Base-by-base conservation (phyloP, 2,888 invertebrate genomes). In the Amiota minor region DNA sequence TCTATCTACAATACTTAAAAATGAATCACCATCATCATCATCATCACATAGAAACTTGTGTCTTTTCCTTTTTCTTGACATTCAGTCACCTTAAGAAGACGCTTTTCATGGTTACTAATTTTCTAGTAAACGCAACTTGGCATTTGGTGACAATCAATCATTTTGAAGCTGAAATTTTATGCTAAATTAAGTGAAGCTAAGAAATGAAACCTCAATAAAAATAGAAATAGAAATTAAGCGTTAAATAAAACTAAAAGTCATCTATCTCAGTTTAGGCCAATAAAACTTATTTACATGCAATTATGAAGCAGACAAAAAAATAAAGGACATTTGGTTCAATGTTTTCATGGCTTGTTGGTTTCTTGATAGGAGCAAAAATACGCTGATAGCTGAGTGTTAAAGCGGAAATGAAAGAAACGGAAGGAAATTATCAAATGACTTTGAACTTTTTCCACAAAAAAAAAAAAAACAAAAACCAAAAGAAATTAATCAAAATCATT, bases 391-490 rank as follows among this genome's bases (percentile, higher is more conserved):
- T 16, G 16, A 53, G 53, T 53, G 11, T 35, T 35, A 8, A 35
- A 35, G n/a, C 53, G 53, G 53, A 62, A 62, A 62, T 45, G 45
- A 62, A n/a, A 62, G 45, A n/a, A 62, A n/a, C 23, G 45, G 45
- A 62, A 62, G 62, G 62, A 62, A 62, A 62, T 62, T 23, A 62
- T 62, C 62, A 62, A 62, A 62, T 62, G 62, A 62, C 62, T 62
- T 62, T 62, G 62, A 62, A 62, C 62, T 62, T 62, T 62, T 35
- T 9, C 62, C n/a, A 14, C 35, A n/a, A n/a, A n/a, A n/a, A 35
- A 3, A 6, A 35, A 35, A 35, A 35, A 35, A 23, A 23, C 1
- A 23, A 23, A 35, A 35, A 35, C 2, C 6, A 6, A 35, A 53
- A 62, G 62, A 62, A 45, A 62, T 62, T 62, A 62, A 62, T 62